Conservation (phyloP, 2,888 invertebrate genomes). For the Entomobrya multifasciata region DNA sequence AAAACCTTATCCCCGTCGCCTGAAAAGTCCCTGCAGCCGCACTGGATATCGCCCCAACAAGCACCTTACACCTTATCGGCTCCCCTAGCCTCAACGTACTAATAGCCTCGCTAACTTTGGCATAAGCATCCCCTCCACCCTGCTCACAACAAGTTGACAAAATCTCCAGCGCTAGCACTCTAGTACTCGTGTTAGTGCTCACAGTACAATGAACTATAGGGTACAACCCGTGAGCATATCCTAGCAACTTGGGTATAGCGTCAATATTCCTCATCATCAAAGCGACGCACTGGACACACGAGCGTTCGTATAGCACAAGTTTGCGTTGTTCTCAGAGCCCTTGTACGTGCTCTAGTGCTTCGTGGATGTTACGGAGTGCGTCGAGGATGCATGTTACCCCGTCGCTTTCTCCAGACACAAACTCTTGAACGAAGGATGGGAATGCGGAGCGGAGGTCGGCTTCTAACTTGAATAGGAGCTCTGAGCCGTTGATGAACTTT, state of each 20-base stretch:
- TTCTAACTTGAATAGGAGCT: slow-evolving; percentile 91
- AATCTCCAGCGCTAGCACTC: slow-evolving; percentile 93
- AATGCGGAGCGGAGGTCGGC: slow-evolving; percentile 93
- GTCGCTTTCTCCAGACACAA: slow-evolving; percentile 92
- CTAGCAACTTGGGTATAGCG: slow-evolving; percentile 88
- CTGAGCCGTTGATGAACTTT: slow-evolving; percentile 93
- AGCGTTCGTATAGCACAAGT: slow-evolving; percentile 78
- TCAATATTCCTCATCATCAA: slow-evolving; percentile 82
- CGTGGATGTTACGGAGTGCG: slow-evolving; percentile 91
- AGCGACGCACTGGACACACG: slow-evolving; percentile 77
- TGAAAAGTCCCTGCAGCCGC: slow-evolving; percentile 82
- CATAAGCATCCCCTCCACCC: slow-evolving; percentile 87
- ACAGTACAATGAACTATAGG: slow-evolving; percentile 93
- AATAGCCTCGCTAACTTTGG: slow-evolving; percentile 93
- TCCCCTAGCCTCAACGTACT: slow-evolving; percentile 95
- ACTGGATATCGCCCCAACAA: slow-evolving; percentile 85
- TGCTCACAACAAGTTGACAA: slow-evolving; percentile 88
- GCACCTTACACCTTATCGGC: slow-evolving; percentile 94
- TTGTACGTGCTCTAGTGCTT: slow-evolving; percentile 86
- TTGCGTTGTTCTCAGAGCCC: slow-evolving; percentile 79
- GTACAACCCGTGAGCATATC: slow-evolving; percentile 90
- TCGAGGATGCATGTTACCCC: slow-evolving; percentile 92
- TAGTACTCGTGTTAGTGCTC: slow-evolving; percentile 92
- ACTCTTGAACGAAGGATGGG: slow-evolving; percentile 96
- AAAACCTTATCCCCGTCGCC: slow-evolving; percentile 90